Conservation (phyloP, 1,140 invertebrate species). For the Cylas formicarius region DNA sequence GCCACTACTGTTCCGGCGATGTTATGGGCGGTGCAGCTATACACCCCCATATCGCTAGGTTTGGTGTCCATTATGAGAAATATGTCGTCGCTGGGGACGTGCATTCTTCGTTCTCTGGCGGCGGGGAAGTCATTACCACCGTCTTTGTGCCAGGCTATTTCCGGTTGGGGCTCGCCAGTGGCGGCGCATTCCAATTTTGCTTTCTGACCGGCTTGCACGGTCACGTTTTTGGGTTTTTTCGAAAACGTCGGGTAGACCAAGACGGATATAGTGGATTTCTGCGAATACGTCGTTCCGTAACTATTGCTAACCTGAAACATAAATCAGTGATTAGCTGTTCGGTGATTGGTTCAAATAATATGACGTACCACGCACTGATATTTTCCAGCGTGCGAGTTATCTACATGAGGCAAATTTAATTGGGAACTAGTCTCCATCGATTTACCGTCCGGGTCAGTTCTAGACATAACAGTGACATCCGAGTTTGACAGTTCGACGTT, state of each 20-base stretch:
- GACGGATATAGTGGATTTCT: constrained; percentile 78
- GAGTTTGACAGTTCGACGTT: constrained; percentile 60
- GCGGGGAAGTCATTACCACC: constrained; percentile 93
- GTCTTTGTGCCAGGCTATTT: constrained; percentile 87
- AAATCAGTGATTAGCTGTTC: too few relatives aligned
- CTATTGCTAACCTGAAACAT: constrained; percentile 81
- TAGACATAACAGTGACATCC: constrained; percentile 28
- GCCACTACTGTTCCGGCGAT: constrained; percentile 76
- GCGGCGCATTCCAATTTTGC: constrained; percentile 87
- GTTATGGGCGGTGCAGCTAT: constrained; percentile 91
- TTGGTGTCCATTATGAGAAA: constrained; percentile 90
- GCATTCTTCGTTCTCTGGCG: constrained; percentile 84
- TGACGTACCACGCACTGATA: constrained; percentile 95
- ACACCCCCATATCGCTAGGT: constrained; percentile 79
- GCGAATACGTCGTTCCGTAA: constrained; percentile 84
- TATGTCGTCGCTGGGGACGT: constrained; percentile 82
- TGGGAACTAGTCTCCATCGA: constrained; percentile 51
- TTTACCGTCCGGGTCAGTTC: constrained; percentile 40
- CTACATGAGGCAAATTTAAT: constrained; percentile 65
- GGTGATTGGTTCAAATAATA: too few relatives aligned
- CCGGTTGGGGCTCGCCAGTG: constrained; percentile 76
- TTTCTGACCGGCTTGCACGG: constrained; percentile 75
- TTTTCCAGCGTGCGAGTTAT: constrained; percentile 69
- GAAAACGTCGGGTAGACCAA: constrained; percentile 81
- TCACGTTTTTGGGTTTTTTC: constrained; percentile 78